These are phyloP conservation scores for Oscheius sp. DNA, from an alignment of 2,888 invertebrate genomes.

Conservation along the genomic window DNA sequence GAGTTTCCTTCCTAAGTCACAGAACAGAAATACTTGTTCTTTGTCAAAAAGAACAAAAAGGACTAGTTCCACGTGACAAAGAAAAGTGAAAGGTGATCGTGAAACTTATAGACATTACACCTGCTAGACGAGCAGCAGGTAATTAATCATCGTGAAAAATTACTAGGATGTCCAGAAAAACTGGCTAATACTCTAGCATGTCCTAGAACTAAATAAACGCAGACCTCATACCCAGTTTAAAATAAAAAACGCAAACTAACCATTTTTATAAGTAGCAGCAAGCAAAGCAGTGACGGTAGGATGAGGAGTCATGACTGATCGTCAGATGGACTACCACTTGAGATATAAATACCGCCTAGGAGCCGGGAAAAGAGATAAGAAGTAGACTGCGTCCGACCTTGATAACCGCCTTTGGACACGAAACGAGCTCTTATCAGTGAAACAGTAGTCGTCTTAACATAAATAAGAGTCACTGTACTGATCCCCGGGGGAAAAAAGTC, in stretches of 20 bases:
- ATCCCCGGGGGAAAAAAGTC: not conserved
- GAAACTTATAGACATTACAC: not conserved
- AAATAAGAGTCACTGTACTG: no score
- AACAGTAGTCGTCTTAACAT: slow-evolving; percentile 3
- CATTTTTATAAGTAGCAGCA: not conserved
- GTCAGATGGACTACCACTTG: no score
- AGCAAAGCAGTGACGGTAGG: slow-evolving; percentile 10
- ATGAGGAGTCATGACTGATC: not conserved
- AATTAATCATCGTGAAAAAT: not conserved
- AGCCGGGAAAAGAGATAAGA: no score
- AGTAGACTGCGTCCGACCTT: slow-evolving; percentile 4
- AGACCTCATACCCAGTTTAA: not conserved
- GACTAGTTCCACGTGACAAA: no score
- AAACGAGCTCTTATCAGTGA: slow-evolving; percentile 1
- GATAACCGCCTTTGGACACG: not conserved
- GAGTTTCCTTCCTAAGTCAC: no score
- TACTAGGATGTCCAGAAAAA: no score
- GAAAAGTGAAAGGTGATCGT: no score
- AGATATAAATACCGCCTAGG: no score
- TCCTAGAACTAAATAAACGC: no score
- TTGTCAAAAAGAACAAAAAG: no score
- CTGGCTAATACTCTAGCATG: no score
- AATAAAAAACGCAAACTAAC: not conserved
- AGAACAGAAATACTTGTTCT: no score
- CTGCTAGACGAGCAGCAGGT: not conserved